Percentiles rank a stretch among this genome's conserved stretches.
Evolutionary conservation across 1,140 invertebrate species (phyloP).

Genomic region (Cepaea nemoralis): DNA sequence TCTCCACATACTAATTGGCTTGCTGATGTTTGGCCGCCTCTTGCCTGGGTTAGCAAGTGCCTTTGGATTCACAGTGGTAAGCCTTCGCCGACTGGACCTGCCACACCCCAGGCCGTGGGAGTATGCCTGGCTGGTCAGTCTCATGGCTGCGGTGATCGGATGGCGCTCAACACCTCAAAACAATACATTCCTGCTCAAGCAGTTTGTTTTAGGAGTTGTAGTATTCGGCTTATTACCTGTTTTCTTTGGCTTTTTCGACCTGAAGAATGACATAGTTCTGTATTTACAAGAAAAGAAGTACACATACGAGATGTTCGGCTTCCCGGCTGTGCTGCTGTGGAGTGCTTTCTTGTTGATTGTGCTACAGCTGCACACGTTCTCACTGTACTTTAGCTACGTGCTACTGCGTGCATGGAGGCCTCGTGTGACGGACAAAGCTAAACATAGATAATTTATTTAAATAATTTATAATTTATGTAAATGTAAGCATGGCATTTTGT

Average conservation of each 20-base stretch:
- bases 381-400: constrained; percentile 89
- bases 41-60: constrained; percentile 54
- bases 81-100: constrained; percentile 55
- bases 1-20: constrained; percentile 50
- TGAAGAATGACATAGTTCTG: constrained; percentile 86
- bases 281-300: constrained; percentile 83
- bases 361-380: constrained; percentile 91
- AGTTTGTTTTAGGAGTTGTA: constrained; percentile 86
- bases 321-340: constrained; percentile 93
- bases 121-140: constrained; percentile 90
- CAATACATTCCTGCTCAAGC: constrained; percentile 81
- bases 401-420: constrained; percentile 87
- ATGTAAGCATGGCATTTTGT: not conserved
- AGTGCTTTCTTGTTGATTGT: constrained; percentile 91
- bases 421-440: constrained; percentile 49
- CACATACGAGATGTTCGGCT: constrained; percentile 73
- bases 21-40: constrained; percentile 56
- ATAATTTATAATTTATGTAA: constrained; percentile 2
- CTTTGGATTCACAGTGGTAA: constrained; percentile 51
- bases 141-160: constrained; percentile 88
- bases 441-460: constrained; percentile 32
- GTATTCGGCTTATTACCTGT: constrained; percentile 85
- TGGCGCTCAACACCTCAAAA: constrained; percentile 88
- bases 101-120: constrained; percentile 80
- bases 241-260: constrained; percentile 84